Evolutionary conservation across 2,797 vertebrate genomes (phyloP).

Genomic region (Gymnothorax reevesii): DNA sequence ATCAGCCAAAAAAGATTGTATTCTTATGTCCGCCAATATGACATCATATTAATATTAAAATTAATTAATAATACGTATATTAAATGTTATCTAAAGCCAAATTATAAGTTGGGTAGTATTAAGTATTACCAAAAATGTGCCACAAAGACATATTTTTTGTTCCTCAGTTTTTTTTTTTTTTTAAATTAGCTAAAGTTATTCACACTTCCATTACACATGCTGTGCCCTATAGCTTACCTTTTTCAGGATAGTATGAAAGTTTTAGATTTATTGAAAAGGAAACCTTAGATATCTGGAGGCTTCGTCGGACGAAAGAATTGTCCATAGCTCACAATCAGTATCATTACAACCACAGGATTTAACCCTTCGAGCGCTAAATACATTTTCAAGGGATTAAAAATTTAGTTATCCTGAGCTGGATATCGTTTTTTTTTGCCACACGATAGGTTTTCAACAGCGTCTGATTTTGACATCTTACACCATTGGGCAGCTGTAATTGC

Average conservation of each 20-base stretch:
- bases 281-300: background rate
- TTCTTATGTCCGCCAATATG: background rate
- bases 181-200: background rate
- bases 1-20: background rate
- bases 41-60: too few species aligned
- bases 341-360: background rate
- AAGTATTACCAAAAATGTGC: background rate
- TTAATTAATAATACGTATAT: background rate
- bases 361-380: background rate
- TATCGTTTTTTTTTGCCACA: too few species aligned
- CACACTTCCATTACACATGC: background rate
- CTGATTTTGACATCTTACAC: too few species aligned
- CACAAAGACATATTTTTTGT: background rate
- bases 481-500: too few species aligned
- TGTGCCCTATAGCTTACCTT: background rate
- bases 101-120: background rate
- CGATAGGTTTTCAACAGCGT: too few species aligned
- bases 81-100: background rate
- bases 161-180: background rate
- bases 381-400: too few species aligned
- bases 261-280: background rate
- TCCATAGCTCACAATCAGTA: too few species aligned
- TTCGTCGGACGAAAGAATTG: background rate
- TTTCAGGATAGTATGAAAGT: background rate
- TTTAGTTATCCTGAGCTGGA: too few species aligned